A percentile compares a stretch with the other conserved stretches of the same genome.
Conservation (phyloP, 1,140 invertebrate genomes). For the Pomacea maculata region DNA sequence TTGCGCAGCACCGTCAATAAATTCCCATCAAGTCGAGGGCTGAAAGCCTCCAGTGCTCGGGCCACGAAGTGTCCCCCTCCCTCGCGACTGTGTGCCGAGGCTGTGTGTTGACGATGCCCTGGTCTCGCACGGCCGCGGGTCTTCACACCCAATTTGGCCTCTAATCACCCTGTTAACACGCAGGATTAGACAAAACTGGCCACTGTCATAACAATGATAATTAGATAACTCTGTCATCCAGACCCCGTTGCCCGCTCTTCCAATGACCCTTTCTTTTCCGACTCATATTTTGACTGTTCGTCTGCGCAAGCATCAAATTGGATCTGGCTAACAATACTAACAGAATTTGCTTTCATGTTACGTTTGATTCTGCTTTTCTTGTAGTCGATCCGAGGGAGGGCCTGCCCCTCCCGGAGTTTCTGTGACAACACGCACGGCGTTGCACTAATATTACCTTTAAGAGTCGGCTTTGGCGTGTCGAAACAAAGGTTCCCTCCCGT, state of each 20-base stretch:
- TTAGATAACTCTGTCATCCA: conserved; percentile 17
- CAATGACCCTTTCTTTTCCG: conserved; percentile 2
- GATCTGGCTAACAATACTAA: conserved; percentile 25
- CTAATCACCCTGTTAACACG: conserved; percentile 17
- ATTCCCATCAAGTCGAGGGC: conserved; percentile 5
- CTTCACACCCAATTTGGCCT: conserved; percentile 8
- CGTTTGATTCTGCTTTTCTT: conserved; percentile 15
- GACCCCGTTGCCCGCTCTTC: no score
- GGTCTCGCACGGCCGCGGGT: background rate
- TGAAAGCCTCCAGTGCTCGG: background rate
- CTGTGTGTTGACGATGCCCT: background rate
- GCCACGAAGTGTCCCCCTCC: background rate
- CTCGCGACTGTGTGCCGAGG: background rate
- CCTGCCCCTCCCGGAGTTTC: background rate
- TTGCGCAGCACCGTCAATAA: conserved; percentile 6
- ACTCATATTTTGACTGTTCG: conserved; percentile 14
- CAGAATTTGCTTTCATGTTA: conserved; percentile 9
- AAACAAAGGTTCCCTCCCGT: background rate
- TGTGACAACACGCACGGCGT: background rate
- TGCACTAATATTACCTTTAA: conserved; percentile 11
- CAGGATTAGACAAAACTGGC: conserved; percentile 23
- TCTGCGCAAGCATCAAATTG: conserved; percentile 20
- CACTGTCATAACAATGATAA: conserved; percentile 28
- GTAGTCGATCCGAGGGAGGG: conserved; percentile 1
- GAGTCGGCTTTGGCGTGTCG: background rate